Evolutionary conservation across 2,888 invertebrate species (phyloP), one percentile per base, ranked within the genome.

Genomic region (Melipona beecheii): DNA sequence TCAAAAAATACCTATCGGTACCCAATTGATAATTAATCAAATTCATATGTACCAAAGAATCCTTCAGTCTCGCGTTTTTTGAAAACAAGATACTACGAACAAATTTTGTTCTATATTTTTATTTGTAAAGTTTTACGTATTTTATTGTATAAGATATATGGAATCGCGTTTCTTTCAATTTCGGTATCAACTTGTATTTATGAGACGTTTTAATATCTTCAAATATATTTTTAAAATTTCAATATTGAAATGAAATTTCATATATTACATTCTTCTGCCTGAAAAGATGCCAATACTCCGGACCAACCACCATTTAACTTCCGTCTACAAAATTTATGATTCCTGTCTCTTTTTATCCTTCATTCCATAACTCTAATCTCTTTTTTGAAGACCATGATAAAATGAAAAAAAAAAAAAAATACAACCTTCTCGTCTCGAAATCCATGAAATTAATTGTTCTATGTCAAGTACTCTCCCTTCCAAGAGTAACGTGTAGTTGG

Each of bases 401-500:
- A 64, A 64, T 21, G 31, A 64, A 62, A 11, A 11, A 31, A 11
- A 62, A 62, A 11, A 19, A 62, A 62, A 27, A 19, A 58, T 13
- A 15, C 24, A 58, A 2, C n/a, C n/a, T 58, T 4, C 74, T 62
- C 2, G 31, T 64, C 19, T 36, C 11, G n/a, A 13, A 24, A 36
- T 24, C 70, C 24, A 68, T 9, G 24, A 54, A 70, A 71, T 27
- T 58, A 27, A 72, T 72, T 60, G 21, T 13, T 5, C 19, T n/a
- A 27, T n/a, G 21, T 43, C 24, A 5, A 24, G 21, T 9, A 13
- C 17, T 43, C 21, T 43, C 24, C 5, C 36, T 4, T 27, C 43
- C 21, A 56, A 31, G 15, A 15, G n/a, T 2, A n/a, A 58, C n/a
- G n/a, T 58, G 15, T n/a, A n/a, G 2, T 15, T 58, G 15, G 13